Percentiles rank a stretch among this genome's conserved stretches.
Evolutionary conservation across 2,888 invertebrate species (phyloP).

Genomic region (Agonopterix alstromeriana): DNA sequence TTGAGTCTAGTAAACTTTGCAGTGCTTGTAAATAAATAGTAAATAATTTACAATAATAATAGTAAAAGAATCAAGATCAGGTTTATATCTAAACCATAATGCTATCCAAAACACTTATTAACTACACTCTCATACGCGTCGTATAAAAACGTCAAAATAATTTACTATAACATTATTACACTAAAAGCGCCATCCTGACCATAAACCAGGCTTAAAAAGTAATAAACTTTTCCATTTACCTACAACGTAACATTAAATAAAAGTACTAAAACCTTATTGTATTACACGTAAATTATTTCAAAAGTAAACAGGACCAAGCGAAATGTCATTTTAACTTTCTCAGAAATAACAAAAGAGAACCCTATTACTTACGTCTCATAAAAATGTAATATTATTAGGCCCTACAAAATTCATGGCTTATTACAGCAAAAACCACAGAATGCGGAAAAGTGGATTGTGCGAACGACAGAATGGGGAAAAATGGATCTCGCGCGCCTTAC

Average conservation of each 20-base stretch:
- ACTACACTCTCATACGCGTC: neutral
- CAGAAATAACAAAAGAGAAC: conserved; percentile 7
- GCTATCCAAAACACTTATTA: too few species aligned
- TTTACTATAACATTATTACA: neutral
- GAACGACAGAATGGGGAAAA: too few species aligned
- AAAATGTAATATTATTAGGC: conserved; percentile 12
- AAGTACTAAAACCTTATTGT: neutral
- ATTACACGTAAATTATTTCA: conserved; percentile 2
- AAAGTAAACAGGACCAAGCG: conserved; percentile 1
- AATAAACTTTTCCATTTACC: neutral
- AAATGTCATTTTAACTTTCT: conserved; percentile 6
- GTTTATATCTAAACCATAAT: too few species aligned
- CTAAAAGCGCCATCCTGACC: neutral
- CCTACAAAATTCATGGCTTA: conserved; percentile 10
- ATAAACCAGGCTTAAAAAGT: neutral
- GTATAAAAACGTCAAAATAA: neutral
- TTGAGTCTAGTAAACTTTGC: too few species aligned
- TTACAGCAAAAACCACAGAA: conserved; percentile 4
- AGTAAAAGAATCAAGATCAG: too few species aligned
- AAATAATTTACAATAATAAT: too few species aligned
- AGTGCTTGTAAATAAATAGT: too few species aligned
- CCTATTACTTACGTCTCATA: conserved; percentile 12
- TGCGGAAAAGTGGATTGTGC: neutral
- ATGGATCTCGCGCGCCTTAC: too few species aligned
- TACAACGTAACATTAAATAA: neutral